Percentiles rank a stretch among this genome's conserved stretches.
These are phyloP conservation scores for Hypolimnas misippus DNA, from an alignment of 2,888 invertebrate genomes.

Conservation along the genomic window DNA sequence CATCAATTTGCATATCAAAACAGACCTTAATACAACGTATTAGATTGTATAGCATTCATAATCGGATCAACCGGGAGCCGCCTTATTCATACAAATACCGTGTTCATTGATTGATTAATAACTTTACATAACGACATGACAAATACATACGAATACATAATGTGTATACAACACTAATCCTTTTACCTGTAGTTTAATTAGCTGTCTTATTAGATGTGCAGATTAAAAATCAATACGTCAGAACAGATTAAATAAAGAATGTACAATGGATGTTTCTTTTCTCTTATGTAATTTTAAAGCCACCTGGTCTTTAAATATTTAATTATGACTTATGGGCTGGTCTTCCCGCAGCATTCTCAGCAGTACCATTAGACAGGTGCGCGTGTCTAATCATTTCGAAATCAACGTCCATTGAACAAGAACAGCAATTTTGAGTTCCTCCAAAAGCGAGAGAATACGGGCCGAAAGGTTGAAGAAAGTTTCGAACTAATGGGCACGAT, in stretches of 20 bases:
- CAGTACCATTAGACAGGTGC: constrained; percentile 40
- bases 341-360: constrained; percentile 21
- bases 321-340: constrained; percentile 32
- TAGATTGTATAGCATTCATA: neutral
- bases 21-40: constrained; percentile 1
- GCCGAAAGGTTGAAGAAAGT: neutral
- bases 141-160: neutral
- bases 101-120: constrained; percentile 6
- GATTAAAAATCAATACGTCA: constrained; percentile 25
- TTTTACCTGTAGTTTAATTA: neutral
- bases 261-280: constrained; percentile 5
- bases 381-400: constrained; percentile 33
- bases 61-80: neutral
- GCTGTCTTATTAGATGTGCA: constrained; percentile 2
- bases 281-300: constrained; percentile 18
- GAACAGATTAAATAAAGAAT: constrained; percentile 23
- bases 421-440: neutral
- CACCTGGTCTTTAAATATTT: constrained; percentile 25
- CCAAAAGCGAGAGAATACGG: neutral
- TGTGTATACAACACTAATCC: neutral
- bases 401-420: constrained; percentile 2
- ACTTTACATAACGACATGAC: neutral
- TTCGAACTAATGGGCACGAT: neutral
- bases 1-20: constrained; percentile 7
- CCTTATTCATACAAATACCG: neutral